Base-by-base conservation (phyloP, 2,888 invertebrate species). In the Nebria brevicollis region DNA sequence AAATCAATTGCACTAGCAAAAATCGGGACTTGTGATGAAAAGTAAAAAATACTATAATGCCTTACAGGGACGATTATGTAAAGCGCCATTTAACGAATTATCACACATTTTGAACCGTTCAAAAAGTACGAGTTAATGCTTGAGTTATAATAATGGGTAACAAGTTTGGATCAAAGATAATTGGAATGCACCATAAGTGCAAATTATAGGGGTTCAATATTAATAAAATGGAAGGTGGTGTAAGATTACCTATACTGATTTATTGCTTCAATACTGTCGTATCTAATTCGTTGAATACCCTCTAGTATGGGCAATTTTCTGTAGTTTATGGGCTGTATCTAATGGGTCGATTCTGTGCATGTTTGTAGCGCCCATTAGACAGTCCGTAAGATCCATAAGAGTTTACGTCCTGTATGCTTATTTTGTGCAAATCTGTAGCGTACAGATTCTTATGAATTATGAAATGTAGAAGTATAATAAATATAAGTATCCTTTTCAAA, bases 81-180 rank as follows among this genome's bases (percentile, higher is more conserved):
- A 34, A 34, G 11, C 42, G 66, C 20, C 10, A 76, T 34, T 34
- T 34, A 34, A 34, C 34, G 13, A 68, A 15, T 25, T 68, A 15
- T 54, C 25, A 68, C 25, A 68, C 25, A 25, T 25, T 25, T 68
- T 15, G 68, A 68, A 68, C 13, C n/a, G 15, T 68, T 68, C 68
- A 25, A 68, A 6, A 68, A 68, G 8, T 54, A 3, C 8, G 54
- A 54, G 54, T 54, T 11, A 8, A 3, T 66, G 66, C 13, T 66
- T 41, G 42, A 77, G 42, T 42, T 20, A 70, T 77, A 66, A 34
- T 41, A 66, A 26, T 68, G 10, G 34, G 20, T 66, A 42, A 66
- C 70, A 20, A 66, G 8, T 42, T 72, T 77, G 77, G 34, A 77
- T 77, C 70, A 64, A 72, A 77, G 77, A 77, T 77, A 77, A 77